Evolutionary conservation across 2,797 vertebrate genomes (phyloP).

Genomic region (Ctenopoma multispine): DNA sequence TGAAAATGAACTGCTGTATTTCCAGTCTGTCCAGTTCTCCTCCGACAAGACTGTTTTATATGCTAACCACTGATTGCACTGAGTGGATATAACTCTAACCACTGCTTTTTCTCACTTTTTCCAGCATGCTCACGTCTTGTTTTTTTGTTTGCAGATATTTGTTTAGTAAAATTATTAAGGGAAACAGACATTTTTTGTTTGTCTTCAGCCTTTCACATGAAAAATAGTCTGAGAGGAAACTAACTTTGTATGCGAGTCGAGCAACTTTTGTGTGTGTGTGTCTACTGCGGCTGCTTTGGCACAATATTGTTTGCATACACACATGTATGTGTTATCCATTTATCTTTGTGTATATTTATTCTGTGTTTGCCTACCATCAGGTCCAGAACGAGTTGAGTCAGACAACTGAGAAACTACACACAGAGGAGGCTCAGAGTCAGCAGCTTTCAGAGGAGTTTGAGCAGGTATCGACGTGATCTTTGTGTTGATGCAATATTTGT

Average conservation of each 20-base stretch:
- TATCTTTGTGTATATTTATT: conserved; percentile 14
- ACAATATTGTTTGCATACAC: conserved; percentile 36
- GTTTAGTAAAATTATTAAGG: conserved; percentile 31
- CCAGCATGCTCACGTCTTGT: conserved; percentile 59
- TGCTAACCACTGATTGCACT: conserved; percentile 63
- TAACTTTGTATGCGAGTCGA: conserved; percentile 59
- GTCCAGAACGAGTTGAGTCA: conserved; percentile 85
- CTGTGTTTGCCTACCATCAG: conserved; percentile 67
- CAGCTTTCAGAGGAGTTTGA: conserved; percentile 87
- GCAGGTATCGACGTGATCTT: conserved; percentile 79
- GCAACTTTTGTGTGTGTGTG: conserved; percentile 40
- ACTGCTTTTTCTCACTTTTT: conserved; percentile 47
- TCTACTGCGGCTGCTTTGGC: conserved; percentile 18
- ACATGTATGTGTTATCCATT: neutral
- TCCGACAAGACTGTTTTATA: conserved; percentile 49
- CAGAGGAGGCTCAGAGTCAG: conserved; percentile 82
- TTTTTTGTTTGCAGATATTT: conserved; percentile 13
- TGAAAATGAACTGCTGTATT: conserved; percentile 27
- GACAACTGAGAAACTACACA: conserved; percentile 80
- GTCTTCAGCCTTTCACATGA: conserved; percentile 8
- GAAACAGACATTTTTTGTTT: conserved; percentile 21
- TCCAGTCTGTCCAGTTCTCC: conserved; percentile 75
- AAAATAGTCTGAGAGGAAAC: conserved; percentile 38
- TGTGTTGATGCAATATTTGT: no score
- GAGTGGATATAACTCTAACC: conserved; percentile 61